These are phyloP conservation scores for Plagodis dolabraria DNA, from an alignment of 2,888 invertebrate species.

Conservation along the genomic window DNA sequence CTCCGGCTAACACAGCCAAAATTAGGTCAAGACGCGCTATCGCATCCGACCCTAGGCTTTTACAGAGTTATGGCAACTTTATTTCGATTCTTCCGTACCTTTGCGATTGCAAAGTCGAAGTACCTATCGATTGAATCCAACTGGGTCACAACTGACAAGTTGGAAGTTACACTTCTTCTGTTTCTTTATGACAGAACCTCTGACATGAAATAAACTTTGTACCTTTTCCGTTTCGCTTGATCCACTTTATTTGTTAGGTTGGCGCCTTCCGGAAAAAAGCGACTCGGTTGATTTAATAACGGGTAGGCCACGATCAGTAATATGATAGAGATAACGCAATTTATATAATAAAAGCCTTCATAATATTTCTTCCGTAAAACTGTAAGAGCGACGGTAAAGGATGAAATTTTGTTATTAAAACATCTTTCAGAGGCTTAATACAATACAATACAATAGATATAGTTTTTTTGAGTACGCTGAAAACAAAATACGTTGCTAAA, in stretches of 20 bases:
- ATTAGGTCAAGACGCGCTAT: constrained; percentile 66
- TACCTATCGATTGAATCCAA: constrained; percentile 18
- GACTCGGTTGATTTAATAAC: constrained; percentile 25
- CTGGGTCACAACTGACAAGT: constrained; percentile 17
- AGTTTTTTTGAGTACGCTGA: constrained; percentile 45
- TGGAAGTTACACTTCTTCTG: constrained; percentile 10
- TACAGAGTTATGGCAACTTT: constrained; percentile 53
- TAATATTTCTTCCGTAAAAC: constrained; percentile 36
- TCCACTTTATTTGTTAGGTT: constrained; percentile 18
- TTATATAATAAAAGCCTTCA: constrained; percentile 27
- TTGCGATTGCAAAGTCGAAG: constrained; percentile 11
- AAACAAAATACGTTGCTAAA: constrained; percentile 45
- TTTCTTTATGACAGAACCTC: constrained; percentile 15
- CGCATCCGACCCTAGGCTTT: constrained; percentile 50
- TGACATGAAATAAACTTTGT: constrained; percentile 18
- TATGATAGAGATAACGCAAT: constrained; percentile 29
- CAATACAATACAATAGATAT: constrained; percentile 58
- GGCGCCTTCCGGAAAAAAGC: constrained; percentile 20
- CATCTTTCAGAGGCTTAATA: constrained; percentile 45
- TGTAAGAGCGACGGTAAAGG: constrained; percentile 47
- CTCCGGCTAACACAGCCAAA: constrained; percentile 54
- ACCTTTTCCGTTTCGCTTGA: constrained; percentile 18
- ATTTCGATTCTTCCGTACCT: constrained; percentile 44
- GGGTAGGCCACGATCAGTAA: constrained; percentile 16
- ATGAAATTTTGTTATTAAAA: constrained; percentile 55